Evolutionary conservation across 2,888 invertebrate species (phyloP).

Genomic region (Ochropleura plecta): DNA sequence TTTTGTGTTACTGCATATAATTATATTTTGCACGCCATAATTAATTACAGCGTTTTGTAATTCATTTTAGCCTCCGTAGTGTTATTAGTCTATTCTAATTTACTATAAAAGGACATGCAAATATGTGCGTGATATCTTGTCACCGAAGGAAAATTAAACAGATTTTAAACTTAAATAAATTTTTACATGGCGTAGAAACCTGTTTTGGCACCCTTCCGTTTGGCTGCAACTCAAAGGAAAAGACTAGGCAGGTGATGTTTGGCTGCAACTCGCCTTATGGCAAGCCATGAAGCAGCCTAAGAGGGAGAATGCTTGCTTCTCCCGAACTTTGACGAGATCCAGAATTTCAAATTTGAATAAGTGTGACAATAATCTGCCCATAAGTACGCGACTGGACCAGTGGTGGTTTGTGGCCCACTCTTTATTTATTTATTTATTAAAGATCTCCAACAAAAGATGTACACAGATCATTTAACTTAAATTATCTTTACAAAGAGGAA

Average conservation of each 20-base stretch:
- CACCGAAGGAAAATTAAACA: background rate
- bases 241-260: background rate
- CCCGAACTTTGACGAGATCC: background rate
- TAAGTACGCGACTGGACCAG: background rate
- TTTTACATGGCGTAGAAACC: background rate
- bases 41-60: constrained; percentile 16
- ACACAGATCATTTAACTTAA: too few relatives aligned
- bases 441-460: too few relatives aligned
- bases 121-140: background rate
- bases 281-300: background rate
- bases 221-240: too few relatives aligned
- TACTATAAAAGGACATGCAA: background rate
- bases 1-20: constrained; percentile 9
- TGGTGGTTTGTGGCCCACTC: background rate
- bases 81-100: background rate
- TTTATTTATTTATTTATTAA: too few relatives aligned
- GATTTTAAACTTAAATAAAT: background rate
- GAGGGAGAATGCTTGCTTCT: background rate
- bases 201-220: background rate
- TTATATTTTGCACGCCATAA: constrained; percentile 17
- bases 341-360: background rate
- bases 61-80: constrained; percentile 8
- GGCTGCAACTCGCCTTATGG: background rate
- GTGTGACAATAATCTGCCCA: background rate
- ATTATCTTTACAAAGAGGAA: background rate